phyloP scores from a whole-genome alignment of 1,140 invertebrate genomes.

The Aphelenchoides avenae region DNA sequence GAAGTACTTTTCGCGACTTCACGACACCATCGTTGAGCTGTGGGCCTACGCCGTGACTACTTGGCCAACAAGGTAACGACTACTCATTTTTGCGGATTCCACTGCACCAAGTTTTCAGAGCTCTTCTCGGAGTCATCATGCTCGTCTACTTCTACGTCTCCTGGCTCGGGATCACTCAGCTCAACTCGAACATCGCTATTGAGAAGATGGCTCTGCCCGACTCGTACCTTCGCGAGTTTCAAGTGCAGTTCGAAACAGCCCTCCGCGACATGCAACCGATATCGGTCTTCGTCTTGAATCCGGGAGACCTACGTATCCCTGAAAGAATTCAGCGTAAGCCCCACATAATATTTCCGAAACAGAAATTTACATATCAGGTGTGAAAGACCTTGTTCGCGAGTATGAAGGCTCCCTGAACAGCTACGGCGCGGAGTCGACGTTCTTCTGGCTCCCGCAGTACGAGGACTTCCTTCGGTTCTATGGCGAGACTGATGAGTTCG shows the following conservation, averaged over 20 bases:
- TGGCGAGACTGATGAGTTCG: constrained; percentile 47
- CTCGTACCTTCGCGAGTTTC: constrained; percentile 56
- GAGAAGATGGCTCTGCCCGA: constrained; percentile 58
- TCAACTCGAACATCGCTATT: constrained; percentile 55
- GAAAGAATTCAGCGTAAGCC: constrained; percentile 41
- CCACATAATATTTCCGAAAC: neutral
- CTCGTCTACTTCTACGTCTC: constrained; percentile 48
- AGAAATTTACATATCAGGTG: constrained; percentile 27
- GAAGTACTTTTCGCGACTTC: constrained; percentile 22
- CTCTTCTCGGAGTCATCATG: constrained; percentile 43
- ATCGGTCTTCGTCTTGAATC: constrained; percentile 53
- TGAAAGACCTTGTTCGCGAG: constrained; percentile 50
- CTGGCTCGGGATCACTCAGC: constrained; percentile 41
- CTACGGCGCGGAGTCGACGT: constrained; percentile 55
- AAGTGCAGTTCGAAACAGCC: constrained; percentile 49
- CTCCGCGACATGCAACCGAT: constrained; percentile 57
- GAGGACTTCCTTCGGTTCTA: constrained; percentile 56
- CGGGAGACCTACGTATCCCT: constrained; percentile 52
- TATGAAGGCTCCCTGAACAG: constrained; percentile 54
- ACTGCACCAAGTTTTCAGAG: constrained; percentile 12
- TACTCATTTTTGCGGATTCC: neutral
- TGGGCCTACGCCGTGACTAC: constrained; percentile 45
- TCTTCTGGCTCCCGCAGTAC: constrained; percentile 56
- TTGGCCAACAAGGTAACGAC: constrained; percentile 33
- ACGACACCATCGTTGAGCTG: constrained; percentile 31